Base-by-base conservation (phyloP, 35 echinoderm and acorn worm species). In the Strongylocentrotus purpuratus region DNA sequence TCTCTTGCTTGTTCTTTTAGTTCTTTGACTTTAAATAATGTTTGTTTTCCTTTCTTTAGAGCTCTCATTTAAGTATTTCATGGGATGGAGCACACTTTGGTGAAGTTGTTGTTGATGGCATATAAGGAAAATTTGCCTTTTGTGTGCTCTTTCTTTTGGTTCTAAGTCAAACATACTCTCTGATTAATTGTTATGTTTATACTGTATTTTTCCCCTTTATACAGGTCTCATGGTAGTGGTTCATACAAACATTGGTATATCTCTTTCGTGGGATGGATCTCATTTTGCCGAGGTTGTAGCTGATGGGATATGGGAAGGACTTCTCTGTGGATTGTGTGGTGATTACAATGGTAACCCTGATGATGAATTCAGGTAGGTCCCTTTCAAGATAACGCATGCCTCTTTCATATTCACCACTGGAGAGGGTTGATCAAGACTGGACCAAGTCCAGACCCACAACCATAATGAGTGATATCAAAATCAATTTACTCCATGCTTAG, bases 281-380 rank as follows among this genome's bases (percentile, higher is more conserved):
- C 98, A 99, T 46, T 97, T 99, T 94, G 97, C 94, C 41, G 98
- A 99, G 70, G 95, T 99, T 3, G 90, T 94, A 90, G 98, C 95
- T 7, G 98, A 99, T 94, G 86, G 61, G 28, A 94, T 96, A 0
- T 99, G 95, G 94, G 96, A 97, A 94, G 97, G 92, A n/a, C 96
- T 96, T 60, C 95, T 97, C 85, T 99, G 98, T 92, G 98, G 98
- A 96, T 58, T 99, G 1, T 99, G 98, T 92, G 98, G 98, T 11
- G 95, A 99, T 55, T 99, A 97, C 78, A 97, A 99, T 48, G 97
- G 96, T 47, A 96, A 97, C 33, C 94, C 96, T n/a, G 85, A 94
- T 58, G 96, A 99, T 46, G 98, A 99, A 17, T 97, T 99, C 92
- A 97, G 95, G 98, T 99, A 86, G 88, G 87, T 78, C 20, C 65